phyloP scores from a whole-genome alignment of 2,888 invertebrate species.

The Lutraria lutraria region DNA sequence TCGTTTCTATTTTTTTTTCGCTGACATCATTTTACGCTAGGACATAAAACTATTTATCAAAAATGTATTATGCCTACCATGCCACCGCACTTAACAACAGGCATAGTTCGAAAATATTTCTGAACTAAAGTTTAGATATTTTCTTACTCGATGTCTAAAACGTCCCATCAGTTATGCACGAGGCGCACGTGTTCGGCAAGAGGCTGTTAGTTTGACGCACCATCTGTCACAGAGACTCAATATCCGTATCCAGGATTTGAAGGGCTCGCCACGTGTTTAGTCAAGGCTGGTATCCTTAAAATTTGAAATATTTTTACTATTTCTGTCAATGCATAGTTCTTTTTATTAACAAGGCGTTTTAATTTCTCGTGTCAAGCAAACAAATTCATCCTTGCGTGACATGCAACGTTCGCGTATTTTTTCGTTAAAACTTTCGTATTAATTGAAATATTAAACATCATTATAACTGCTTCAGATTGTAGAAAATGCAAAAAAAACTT shows the following conservation, averaged over 20 bases:
- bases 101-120: background rate
- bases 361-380: background rate
- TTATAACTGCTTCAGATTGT: background rate
- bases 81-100: background rate
- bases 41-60: background rate
- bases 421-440: background rate
- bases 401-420: background rate
- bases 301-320: background rate
- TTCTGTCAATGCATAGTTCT: background rate
- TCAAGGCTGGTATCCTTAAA: background rate
- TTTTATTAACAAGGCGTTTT: background rate
- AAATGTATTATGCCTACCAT: background rate
- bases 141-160: background rate
- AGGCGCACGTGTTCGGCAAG: background rate
- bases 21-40: background rate
- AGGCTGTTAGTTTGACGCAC: background rate
- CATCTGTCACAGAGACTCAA: background rate
- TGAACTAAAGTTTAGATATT: background rate
- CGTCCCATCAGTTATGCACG: background rate
- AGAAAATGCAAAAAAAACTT: background rate
- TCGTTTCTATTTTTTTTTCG: background rate
- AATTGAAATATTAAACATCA: background rate
- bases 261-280: background rate
- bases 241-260: background rate
- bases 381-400: background rate